Percentiles rank a stretch among this genome's conserved stretches.
phyloP scores from a whole-genome alignment of 2,113 vertebrate genomes.

The Oryctolagus cuniculus region mOryCun1.1 NC_091443.1:19224501-19225000 shows the following conservation, averaged over 20 bases:
- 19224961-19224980: constrained; percentile 99
- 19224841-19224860: neutral
- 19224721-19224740: neutral
- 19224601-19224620: constrained; percentile 63
- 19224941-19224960: constrained; percentile 92
- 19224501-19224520: constrained; percentile 44
- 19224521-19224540: constrained; percentile 41
- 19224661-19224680: neutral
- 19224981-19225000: constrained; percentile 97
- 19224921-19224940: neutral
- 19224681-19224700: neutral
- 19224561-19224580: constrained; percentile 32
- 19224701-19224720: neutral
- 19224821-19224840: neutral
- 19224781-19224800: neutral
- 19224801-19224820: neutral
- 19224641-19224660: neutral
- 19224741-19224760: no score
- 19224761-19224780: neutral
- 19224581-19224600: constrained; percentile 40
- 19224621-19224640: neutral
- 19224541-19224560: constrained; percentile 35
- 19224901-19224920: neutral
- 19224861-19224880: neutral
- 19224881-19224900: neutral